Percentiles rank a stretch among this genome's conserved stretches.
Conservation (phyloP, 2,113 vertebrate species). For the Electrona antarctica region DNA sequence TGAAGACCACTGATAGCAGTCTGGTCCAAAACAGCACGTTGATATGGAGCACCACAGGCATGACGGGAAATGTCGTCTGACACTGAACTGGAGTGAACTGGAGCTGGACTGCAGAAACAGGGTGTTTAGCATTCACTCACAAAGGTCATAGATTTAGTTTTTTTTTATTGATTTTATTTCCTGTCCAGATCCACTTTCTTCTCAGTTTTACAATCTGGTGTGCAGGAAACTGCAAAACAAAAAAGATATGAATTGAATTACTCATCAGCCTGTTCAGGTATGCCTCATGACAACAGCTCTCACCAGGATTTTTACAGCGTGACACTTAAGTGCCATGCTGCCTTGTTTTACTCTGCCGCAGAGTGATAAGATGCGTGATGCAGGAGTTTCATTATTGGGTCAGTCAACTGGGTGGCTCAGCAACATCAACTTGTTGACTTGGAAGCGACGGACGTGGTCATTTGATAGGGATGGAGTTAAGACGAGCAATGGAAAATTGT, state of each 20-base stretch:
- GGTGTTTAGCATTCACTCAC: background rate
- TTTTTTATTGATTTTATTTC: background rate
- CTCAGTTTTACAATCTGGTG: background rate
- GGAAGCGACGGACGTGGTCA: no score
- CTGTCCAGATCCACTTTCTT: slow-evolving; percentile 3
- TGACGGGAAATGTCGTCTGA: slow-evolving; percentile 36
- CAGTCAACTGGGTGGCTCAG: no score
- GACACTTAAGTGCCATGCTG: no score
- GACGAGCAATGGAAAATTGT: no score
- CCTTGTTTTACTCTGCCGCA: no score
- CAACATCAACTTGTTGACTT: no score
- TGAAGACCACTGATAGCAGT: slow-evolving; percentile 79
- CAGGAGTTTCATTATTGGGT: no score
- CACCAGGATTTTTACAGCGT: no score
- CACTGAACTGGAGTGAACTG: background rate
- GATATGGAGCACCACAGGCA: slow-evolving; percentile 78
- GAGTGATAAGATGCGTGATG: no score
- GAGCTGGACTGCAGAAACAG: background rate
- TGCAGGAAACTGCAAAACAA: slow-evolving; percentile 30
- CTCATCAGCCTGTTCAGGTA: background rate
- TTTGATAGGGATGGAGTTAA: no score
- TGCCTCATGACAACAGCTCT: no score
- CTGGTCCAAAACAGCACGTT: slow-evolving; percentile 84
- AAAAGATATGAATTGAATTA: background rate
- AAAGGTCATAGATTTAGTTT: no score